phyloP scores from a whole-genome alignment of 2,113 vertebrate species.

The Hydrolagus affinis region DNA sequence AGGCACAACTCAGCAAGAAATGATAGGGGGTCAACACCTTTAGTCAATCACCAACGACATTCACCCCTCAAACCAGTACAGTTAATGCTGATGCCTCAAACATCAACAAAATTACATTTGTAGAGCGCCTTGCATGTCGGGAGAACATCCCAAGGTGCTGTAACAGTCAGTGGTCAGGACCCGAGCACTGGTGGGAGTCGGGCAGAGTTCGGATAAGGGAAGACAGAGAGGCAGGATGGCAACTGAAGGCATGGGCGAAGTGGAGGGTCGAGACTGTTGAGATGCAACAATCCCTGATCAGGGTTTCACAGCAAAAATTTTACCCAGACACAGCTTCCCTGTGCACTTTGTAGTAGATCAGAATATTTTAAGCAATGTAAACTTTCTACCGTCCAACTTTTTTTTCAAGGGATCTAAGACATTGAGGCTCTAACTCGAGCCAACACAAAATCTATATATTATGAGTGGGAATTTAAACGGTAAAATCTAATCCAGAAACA shows the following conservation, averaged over 20 bases:
- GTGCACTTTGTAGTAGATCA: neutral
- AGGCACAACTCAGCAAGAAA: conserved; percentile 8
- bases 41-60: neutral
- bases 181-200: no score
- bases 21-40: neutral
- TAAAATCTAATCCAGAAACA: neutral
- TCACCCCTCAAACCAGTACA: neutral
- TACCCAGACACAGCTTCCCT: neutral
- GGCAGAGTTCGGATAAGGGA: no score
- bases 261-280: no score
- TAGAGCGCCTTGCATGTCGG: no score
- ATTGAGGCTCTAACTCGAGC: neutral
- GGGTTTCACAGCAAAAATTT: neutral
- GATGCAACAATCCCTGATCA: neutral
- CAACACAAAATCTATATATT: neutral
- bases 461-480: neutral
- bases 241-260: no score
- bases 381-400: neutral
- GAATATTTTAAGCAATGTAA: neutral
- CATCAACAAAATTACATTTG: neutral
- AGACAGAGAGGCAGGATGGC: no score
- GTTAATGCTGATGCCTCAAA: neutral
- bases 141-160: no score
- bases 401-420: neutral
- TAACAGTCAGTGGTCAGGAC: no score